phyloP scores from a whole-genome alignment of 1,140 invertebrate species.

The Ridgeia piscesae region DNA sequence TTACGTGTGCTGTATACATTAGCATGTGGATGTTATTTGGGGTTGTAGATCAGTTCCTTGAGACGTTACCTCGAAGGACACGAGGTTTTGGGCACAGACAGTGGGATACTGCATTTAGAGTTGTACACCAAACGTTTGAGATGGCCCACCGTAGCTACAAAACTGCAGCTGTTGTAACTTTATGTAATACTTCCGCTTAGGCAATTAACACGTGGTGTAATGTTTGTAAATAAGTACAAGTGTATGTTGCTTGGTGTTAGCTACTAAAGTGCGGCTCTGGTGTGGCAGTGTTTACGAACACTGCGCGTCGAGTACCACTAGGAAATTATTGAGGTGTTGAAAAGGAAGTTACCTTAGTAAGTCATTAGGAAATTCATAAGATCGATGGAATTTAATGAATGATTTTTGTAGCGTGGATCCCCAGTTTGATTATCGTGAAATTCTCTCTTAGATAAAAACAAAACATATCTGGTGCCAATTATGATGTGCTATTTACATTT shows the following conservation, averaged over 20 bases:
- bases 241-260: neutral
- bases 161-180: neutral
- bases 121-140: too few relatives aligned
- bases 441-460: too few relatives aligned
- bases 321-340: neutral
- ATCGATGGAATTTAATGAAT: neutral
- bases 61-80: neutral
- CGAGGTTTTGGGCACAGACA: neutral
- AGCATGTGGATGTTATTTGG: neutral
- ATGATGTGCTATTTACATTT: too few relatives aligned
- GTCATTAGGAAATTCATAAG: neutral
- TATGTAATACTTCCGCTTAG: neutral
- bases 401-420: too few relatives aligned
- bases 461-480: too few relatives aligned
- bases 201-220: neutral
- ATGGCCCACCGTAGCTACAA: too few relatives aligned
- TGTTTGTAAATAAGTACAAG: neutral
- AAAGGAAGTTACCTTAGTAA: neutral
- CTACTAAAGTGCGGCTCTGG: neutral
- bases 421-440: too few relatives aligned
- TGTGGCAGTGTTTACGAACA: neutral
- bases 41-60: neutral
- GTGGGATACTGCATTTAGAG: neutral
- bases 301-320: neutral
- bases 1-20: neutral